Percentiles rank a stretch among this genome's conserved stretches.
phyloP scores from a whole-genome alignment of 2,888 invertebrate genomes.

The Pycnomerus fuliginosus region DNA sequence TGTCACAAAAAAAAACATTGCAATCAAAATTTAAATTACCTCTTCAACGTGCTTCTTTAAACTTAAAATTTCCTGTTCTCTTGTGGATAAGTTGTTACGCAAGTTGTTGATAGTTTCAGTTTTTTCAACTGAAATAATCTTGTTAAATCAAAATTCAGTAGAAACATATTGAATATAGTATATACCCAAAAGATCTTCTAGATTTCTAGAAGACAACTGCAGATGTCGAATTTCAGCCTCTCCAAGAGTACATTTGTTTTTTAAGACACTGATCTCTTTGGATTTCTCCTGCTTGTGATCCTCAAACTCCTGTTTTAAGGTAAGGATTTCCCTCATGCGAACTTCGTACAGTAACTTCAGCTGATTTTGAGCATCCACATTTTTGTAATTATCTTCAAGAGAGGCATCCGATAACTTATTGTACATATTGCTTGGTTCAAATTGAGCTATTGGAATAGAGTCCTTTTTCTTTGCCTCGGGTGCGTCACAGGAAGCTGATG shows the following conservation, averaged over 20 bases:
- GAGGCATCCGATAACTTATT: too few relatives aligned
- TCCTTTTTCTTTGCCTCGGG: conserved; percentile 1
- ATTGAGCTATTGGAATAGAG: background rate
- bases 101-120: conserved; percentile 30
- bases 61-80: conserved; percentile 29
- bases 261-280: conserved; percentile 34
- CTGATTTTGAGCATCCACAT: conserved; percentile 44
- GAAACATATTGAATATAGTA: too few relatives aligned
- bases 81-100: conserved; percentile 22
- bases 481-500: conserved; percentile 35
- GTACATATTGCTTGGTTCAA: too few relatives aligned
- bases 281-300: conserved; percentile 29
- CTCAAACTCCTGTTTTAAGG: conserved; percentile 35
- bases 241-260: conserved; percentile 34
- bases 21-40: conserved; percentile 21
- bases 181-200: conserved; percentile 37
- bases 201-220: conserved; percentile 36
- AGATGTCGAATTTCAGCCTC: conserved; percentile 41
- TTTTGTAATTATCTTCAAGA: conserved; percentile 34
- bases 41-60: conserved; percentile 31
- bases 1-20: conserved; percentile 5
- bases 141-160: too few relatives aligned
- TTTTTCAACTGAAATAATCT: conserved; percentile 39
- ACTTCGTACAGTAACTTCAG: conserved; percentile 52
- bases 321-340: conserved; percentile 46